Evolutionary conservation across 2,113 vertebrate species (phyloP), one percentile per base, ranked within the genome.

Genomic region (Rhabdornis inornatus): DNA sequence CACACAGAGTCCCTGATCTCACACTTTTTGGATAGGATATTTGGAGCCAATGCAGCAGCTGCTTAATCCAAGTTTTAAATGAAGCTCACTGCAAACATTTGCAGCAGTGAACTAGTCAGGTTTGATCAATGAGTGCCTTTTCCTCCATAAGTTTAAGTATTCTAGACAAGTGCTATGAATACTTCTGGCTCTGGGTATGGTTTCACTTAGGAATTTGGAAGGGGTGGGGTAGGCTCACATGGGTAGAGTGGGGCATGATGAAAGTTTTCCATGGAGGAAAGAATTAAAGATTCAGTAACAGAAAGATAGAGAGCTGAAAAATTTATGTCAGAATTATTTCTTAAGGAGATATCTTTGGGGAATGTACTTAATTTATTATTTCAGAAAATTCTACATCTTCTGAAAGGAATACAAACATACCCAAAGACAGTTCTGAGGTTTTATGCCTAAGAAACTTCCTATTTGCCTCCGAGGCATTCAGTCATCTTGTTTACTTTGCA

Each of bases 31-130:
- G 86, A 56, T 19, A 55, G 81, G n/a, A 90, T 94, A 80, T 83
- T 92, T 96, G 83, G 91, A 97, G 95, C 89, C 74, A 95, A 87
- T 55, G 28, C 11, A 90, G 74, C 81, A 96, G 84, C 77, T 96
- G 77, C 74, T 96, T 97, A 96, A 98, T 94, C 69, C 87, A 96
- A 86, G 50, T 91, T 97, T 97, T 93, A 93, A 95, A 87, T 87
- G 91, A 96, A 95, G 50, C 45, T 69, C 69, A 87, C 83, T 93
- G 60, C 31, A 88, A 96, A 94, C 44, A 96, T 95, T 97, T 93
- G 61, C 91, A 92, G 74, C 57, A 77, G 81, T 90, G 83, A 94
- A 89, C n/a, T 94, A 87, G 35, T 94, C 68, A 96, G 55, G 40
- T 95, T 93, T 94, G 89, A 94, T 88, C 96, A 96, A 93, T 45